A percentile compares a stretch with the other conserved stretches of the same genome.
phyloP scores from a whole-genome alignment of 2,888 invertebrate species.

The Torymus auratus region DNA sequence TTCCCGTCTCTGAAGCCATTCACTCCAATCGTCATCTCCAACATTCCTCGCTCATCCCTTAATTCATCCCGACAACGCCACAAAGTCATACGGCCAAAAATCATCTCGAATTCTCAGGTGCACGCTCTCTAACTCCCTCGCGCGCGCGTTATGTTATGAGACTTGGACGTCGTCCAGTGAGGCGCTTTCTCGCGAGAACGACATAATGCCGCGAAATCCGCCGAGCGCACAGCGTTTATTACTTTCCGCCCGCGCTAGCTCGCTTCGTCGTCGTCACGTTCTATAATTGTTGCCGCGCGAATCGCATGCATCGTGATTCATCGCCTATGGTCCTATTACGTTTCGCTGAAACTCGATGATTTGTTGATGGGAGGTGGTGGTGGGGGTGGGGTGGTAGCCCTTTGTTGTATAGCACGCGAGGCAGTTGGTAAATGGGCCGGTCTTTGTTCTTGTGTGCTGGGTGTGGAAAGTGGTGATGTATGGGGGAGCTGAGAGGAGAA shows the following conservation, averaged over 20 bases:
- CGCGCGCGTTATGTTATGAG: slow-evolving; percentile 48
- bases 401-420: slow-evolving; percentile 3
- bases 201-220: slow-evolving; percentile 60
- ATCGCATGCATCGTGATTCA: slow-evolving; percentile 27
- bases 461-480: not conserved
- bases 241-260: slow-evolving; percentile 59
- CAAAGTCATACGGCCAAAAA: too few relatives aligned
- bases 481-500: not conserved
- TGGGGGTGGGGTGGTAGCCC: not conserved
- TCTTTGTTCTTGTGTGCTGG: too few relatives aligned
- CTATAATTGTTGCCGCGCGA: slow-evolving; percentile 66
- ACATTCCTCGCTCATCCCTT: too few relatives aligned
- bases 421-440: too few relatives aligned
- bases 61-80: too few relatives aligned
- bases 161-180: slow-evolving; percentile 71
- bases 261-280: slow-evolving; percentile 37
- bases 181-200: slow-evolving; percentile 62
- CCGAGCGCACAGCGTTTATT: slow-evolving; percentile 40
- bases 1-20: too few relatives aligned
- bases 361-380: not conserved
- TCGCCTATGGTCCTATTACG: slow-evolving; percentile 4
- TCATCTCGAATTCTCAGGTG: slow-evolving; percentile 67
- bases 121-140: slow-evolving; percentile 56
- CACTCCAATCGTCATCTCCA: too few relatives aligned
- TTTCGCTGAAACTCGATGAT: slow-evolving; percentile 3